These are phyloP conservation scores for Drosophila lacertosa DNA, from an alignment of 1,140 invertebrate genomes.

Conservation along the genomic window DNA sequence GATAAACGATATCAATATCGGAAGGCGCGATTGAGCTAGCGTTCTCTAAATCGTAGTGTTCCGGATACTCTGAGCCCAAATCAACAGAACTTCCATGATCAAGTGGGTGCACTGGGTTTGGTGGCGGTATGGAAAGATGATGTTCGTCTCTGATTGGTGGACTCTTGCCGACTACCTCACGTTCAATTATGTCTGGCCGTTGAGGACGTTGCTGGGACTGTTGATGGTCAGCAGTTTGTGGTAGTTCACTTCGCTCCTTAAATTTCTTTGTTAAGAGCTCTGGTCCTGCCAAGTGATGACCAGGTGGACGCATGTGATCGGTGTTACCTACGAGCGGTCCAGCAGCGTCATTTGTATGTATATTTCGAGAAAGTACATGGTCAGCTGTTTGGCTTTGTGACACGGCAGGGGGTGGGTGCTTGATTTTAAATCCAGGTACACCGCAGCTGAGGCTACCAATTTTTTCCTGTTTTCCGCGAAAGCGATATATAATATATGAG, in stretches of 20 bases:
- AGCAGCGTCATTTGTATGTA: conserved; percentile 69
- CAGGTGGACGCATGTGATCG: conserved; percentile 50
- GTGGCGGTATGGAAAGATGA: conserved; percentile 88
- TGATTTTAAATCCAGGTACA: conserved; percentile 86
- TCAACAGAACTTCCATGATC: conserved; percentile 88
- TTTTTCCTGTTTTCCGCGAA: conserved; percentile 93
- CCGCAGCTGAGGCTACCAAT: conserved; percentile 85
- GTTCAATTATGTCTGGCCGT: conserved; percentile 96
- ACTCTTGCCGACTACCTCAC: conserved; percentile 93
- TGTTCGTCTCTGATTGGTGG: conserved; percentile 90
- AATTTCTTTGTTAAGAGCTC: conserved; percentile 94
- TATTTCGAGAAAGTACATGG: conserved; percentile 85
- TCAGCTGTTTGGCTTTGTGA: conserved; percentile 85
- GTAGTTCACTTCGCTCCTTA: conserved; percentile 91
- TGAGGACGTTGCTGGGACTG: conserved; percentile 87
- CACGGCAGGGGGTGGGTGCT: conserved; percentile 87
- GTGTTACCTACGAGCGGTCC: conserved; percentile 74
- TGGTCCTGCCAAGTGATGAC: conserved; percentile 89
- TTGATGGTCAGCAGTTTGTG: conserved; percentile 86
- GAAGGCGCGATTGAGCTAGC: conserved; percentile 98
- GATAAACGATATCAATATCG: conserved; percentile 98
- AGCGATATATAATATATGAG: conserved; percentile 94
- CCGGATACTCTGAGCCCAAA: conserved; percentile 93
- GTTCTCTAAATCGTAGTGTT: conserved; percentile 98
- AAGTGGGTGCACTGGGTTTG: conserved; percentile 87